Evolutionary conservation across 2,797 vertebrate species (phyloP), one percentile per base, ranked within the genome.

Genomic region (Neosilurus mollespiculum): DNA sequence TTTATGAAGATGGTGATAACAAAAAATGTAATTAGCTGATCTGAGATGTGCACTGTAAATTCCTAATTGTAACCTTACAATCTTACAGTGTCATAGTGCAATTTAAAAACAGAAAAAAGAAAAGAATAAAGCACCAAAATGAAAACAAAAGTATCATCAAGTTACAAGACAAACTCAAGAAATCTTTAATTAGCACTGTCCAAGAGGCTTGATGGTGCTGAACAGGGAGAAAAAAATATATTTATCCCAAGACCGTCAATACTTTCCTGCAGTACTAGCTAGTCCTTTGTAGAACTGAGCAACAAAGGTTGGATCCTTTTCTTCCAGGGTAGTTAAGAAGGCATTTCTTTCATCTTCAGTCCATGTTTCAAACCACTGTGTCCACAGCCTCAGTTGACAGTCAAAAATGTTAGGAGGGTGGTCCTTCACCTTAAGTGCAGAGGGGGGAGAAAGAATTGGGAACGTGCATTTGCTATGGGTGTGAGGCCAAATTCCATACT

Each of bases 311-410:
- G 96, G 93, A 80, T 96, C 95, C 26, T 84, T 90, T 82, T 95
- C 93, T 43, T 97, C 96, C 83, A 98, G 88, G 53, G 93, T 92
- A 86, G 93, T 94, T 75, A 97, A 87, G 89, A 98, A 96, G 78
- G 94, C 91, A 88, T 97, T 97, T 83, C 95, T 93, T 84, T 98
- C 96, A 73, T 95, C 93, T 85, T 97, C 96, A 72, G 94, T 93
- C 96, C 97, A 98, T 14, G 96, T 93, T 87, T 96, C 95, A 86
- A 98, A 98, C 96, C 96, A 98, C 91, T 97, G 96, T 86, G 93
- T 96, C 97, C 97, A 98, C 83, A 98, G 93, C 59, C 95, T 95
- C 53, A 98, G 91, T 90, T 98, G 97, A 90, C 97, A 98, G 83
- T 98, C 95, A 89, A 96, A 97, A 88, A 97, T 95, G 91, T 94